Evolutionary conservation across 1,140 invertebrate genomes (phyloP), one percentile per base, ranked within the genome.

Genomic region (Rhyzopertha dominica): DNA sequence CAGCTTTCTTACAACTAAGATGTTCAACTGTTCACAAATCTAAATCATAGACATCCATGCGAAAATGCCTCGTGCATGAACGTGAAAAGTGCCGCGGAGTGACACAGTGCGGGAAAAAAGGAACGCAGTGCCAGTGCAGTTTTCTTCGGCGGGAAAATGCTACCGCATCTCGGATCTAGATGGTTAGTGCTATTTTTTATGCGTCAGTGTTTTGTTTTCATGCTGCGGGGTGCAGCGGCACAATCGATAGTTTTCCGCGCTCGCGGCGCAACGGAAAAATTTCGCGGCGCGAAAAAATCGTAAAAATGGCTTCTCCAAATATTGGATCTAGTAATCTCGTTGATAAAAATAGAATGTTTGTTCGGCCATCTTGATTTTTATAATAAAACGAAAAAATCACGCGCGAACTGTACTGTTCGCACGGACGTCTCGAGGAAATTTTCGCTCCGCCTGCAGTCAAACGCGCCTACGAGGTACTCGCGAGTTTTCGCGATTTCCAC

Each of bases 331-430:
- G 29, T 13, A 45, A 38, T 38, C 38, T 25, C 51, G 25, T 22
- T 38, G 61, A 63, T 61, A 63, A 63, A 63, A 63, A 63, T 63
- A 63, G 59, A 60, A 30, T 63, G 51, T 61, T 63, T 63, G 57
- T 43, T 51, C 61, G 51, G 61, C 61, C 61, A 63, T 63, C 48
- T 63, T 61, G 49, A 39, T 40, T 50, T 56, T 56, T 58, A 45
- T 49, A 24, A 41, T 29, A 23, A 26, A 20, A 22, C n/a, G 16
- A 28, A 43, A 56, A 58, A 58, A 48, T 47, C 40, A 9, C 25
- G 37, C 49, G 43, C 42, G 35, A 45, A 26, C 42, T 51, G 50
- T 45, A 32, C 12, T 31, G 9, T 26, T 52, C 49, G 31, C 44
- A 31, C 7, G 18, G 26, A 16, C 12, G 17, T 13, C n/a, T 13